Base-by-base conservation (phyloP, 2,888 invertebrate genomes). In the Heliconius ethilla region DNA sequence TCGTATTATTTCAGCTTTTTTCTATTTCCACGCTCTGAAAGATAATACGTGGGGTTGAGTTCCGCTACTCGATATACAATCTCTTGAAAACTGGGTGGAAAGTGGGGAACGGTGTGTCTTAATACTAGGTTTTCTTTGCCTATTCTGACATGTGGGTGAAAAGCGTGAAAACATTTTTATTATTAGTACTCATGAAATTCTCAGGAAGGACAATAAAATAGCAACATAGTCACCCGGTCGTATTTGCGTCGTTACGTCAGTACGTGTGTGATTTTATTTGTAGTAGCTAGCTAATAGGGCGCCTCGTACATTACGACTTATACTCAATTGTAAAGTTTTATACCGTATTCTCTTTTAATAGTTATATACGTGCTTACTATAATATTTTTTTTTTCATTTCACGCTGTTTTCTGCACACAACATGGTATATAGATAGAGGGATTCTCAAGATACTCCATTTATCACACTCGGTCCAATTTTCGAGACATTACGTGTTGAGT, bases 201-300 rank as follows among this genome's bases (percentile, higher is more conserved):
- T 25, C 11, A 63, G 25, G 13, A 63, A 63, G 10, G 6, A 63
- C 25, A 27, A 63, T 63, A 13, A 63, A 63, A 63, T 2, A 11
- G 25, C 11, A 25, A 63, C 27, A 67, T 51, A 51, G n/a, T 66
- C n/a, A 37, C 6, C 11, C n/a, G 66, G 37, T 40, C n/a, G 67
- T 11, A 37, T 25, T 69, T 40, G 37, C n/a, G 40, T 5, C 40
- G 67, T 40, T 69, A 40, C 67, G 67, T 67, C 40, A n/a, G 11
- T 25, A 13, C 25, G 40, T 40, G 22, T 67, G 67, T 40, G 67
- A 40, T 40, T 67, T 67, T 13, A 67, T 67, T 67, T 25, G n/a
- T 40, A 67, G 40, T 25, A 66, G 66, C 22, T 25, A 66, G 66
- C 22, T 66, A 40, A 25, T 67, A 67, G 5, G 40, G 67, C 67